phyloP scores from a whole-genome alignment of 2,888 invertebrate species.

The Lingula anatina region DNA sequence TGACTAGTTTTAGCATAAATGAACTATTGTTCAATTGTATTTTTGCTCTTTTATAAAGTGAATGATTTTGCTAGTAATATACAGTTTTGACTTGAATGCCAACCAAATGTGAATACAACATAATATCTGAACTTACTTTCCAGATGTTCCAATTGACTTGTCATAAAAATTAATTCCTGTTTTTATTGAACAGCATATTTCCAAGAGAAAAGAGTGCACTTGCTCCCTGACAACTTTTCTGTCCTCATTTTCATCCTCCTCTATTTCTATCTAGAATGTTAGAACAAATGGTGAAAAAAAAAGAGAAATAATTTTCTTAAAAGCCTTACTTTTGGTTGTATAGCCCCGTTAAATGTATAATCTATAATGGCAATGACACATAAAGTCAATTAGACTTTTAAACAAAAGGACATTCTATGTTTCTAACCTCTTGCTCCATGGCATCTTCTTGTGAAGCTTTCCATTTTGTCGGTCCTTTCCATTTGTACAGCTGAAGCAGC shows the following conservation, averaged over 20 bases:
- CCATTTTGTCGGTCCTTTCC: conserved; percentile 33
- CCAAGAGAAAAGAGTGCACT: conserved; percentile 67
- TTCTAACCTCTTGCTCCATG: neutral
- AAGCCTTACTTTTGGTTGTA: too few relatives aligned
- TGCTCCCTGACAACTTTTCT: conserved; percentile 22
- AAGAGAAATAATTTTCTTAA: too few relatives aligned
- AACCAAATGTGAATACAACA: conserved; percentile 2
- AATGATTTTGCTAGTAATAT: too few relatives aligned
- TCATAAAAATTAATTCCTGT: conserved; percentile 77
- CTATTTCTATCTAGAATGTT: too few relatives aligned
- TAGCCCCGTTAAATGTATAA: too few relatives aligned
- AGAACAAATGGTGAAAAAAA: neutral
- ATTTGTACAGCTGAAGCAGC: conserved; percentile 28
- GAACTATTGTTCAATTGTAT: too few relatives aligned
- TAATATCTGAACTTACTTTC: conserved; percentile 45
- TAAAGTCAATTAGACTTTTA: too few relatives aligned
- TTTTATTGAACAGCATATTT: conserved; percentile 70
- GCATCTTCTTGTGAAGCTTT: conserved; percentile 2
- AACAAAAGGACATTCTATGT: too few relatives aligned
- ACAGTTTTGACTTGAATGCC: neutral
- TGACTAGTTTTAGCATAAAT: too few relatives aligned
- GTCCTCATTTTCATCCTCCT: conserved; percentile 15
- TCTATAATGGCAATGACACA: too few relatives aligned
- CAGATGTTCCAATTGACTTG: conserved; percentile 58
- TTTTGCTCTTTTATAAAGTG: too few relatives aligned